A percentile compares a stretch with the other conserved stretches of the same genome.
These are phyloP conservation scores for Euleptes europaea DNA, from an alignment of 2,113 vertebrate species.

Conservation along the genomic window DNA sequence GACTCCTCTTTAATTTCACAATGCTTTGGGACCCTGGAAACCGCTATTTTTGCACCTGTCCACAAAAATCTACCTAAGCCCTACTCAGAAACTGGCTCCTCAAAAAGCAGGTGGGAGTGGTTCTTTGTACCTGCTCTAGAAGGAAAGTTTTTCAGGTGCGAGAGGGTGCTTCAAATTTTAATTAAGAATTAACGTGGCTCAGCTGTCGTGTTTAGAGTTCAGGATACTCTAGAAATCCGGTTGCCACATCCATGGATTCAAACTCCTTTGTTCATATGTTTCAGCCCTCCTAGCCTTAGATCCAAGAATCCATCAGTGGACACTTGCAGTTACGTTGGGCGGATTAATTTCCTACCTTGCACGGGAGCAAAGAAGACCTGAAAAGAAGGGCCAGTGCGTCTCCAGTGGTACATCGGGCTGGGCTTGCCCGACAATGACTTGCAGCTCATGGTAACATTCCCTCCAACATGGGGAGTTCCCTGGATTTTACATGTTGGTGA, in stretches of 20 bases:
- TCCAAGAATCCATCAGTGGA: accelerated
- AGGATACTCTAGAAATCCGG: neutral
- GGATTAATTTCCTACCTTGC: conserved; percentile 75
- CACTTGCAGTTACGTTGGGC: no score
- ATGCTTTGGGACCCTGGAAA: no score
- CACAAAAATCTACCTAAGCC: no score
- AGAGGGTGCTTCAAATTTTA: no score
- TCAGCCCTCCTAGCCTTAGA: neutral
- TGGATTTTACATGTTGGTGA: conserved; percentile 80
- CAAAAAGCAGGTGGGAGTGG: no score
- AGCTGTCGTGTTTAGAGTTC: neutral
- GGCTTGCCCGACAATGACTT: conserved; percentile 86
- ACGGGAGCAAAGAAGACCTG: conserved; percentile 84
- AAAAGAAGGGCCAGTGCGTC: conserved; percentile 62
- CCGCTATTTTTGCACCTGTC: no score
- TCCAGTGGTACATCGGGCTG: conserved; percentile 84
- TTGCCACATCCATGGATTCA: neutral
- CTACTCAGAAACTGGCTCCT: no score
- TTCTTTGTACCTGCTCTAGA: no score
- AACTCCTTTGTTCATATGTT: neutral
- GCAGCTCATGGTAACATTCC: conserved; percentile 89
- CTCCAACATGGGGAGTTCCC: conserved; percentile 74
- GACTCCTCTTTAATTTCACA: no score
- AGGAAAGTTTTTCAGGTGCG: no score
- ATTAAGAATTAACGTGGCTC: no score